phyloP scores from a whole-genome alignment of 37 sponge, comb jelly and placozoan species.

The Petrosia ficiformis region DNA sequence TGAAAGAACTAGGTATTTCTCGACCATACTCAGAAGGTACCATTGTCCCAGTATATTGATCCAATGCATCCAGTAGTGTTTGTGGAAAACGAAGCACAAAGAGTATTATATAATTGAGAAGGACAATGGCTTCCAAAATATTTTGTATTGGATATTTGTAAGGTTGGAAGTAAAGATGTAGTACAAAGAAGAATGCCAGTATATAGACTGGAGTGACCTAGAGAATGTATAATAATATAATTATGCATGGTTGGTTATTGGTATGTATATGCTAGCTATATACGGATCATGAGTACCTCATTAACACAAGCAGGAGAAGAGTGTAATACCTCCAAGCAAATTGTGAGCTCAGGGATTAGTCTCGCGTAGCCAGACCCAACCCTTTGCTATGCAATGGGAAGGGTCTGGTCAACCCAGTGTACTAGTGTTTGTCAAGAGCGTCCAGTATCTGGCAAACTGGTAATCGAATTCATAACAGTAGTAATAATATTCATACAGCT shows the following conservation, averaged over 20 bases:
- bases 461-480: too few relatives aligned
- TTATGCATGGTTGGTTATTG: too few relatives aligned
- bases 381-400: too few relatives aligned
- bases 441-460: too few relatives aligned
- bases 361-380: too few relatives aligned
- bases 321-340: too few relatives aligned
- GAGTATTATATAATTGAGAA: slow-evolving; percentile 28
- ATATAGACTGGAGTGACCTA: slow-evolving; percentile 43
- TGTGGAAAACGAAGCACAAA: slow-evolving; percentile 40
- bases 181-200: slow-evolving; percentile 6
- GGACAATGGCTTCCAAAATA: slow-evolving; percentile 27
- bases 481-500: too few relatives aligned
- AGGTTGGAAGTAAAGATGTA: slow-evolving; percentile 46
- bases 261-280: too few relatives aligned
- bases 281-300: too few relatives aligned
- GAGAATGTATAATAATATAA: slow-evolving; percentile 1
- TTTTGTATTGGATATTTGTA: slow-evolving; percentile 55
- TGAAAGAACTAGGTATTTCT: not conserved
- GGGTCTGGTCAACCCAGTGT: too few relatives aligned
- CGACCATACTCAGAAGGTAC: not conserved
- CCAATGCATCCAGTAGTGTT: slow-evolving; percentile 4
- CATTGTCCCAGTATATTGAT: slow-evolving; percentile 4
- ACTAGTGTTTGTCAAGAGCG: too few relatives aligned
- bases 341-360: too few relatives aligned
- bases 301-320: not conserved